Conservation (phyloP, 2,888 invertebrate genomes). For the Charanyca ferruginea region DNA sequence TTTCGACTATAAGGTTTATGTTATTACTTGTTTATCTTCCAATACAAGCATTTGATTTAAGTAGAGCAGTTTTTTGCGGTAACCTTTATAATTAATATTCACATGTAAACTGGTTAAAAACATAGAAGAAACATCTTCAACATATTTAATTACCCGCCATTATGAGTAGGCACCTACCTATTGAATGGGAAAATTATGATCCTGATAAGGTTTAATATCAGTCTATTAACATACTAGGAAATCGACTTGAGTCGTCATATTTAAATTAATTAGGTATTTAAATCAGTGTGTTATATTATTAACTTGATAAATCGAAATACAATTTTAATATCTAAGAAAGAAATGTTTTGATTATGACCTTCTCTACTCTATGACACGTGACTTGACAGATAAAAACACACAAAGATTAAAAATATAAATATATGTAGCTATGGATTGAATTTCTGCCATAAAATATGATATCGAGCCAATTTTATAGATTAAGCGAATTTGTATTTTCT, state of each 20-base stretch:
- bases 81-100: conserved; percentile 20
- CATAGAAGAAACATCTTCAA: background rate
- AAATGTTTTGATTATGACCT: conserved; percentile 10
- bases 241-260: conserved; percentile 1
- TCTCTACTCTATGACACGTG: background rate
- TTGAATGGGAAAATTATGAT: conserved; percentile 21
- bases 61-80: conserved; percentile 16
- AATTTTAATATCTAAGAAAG: conserved; percentile 5
- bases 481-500: background rate
- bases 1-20: background rate
- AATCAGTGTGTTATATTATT: background rate
- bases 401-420: background rate
- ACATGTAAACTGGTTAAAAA: background rate
- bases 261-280: conserved; percentile 18
- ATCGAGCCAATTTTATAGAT: background rate
- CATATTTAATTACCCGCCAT: conserved; percentile 19
- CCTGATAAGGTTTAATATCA: conserved; percentile 30
- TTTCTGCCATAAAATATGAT: background rate
- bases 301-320: background rate
- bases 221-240: conserved; percentile 42
- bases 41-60: conserved; percentile 12
- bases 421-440: too few relatives aligned
- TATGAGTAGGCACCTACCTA: conserved; percentile 2
- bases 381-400: background rate
- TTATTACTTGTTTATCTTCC: background rate